Conservation (phyloP, 2,113 vertebrate species). For the Rhabdomys dilectus region DNA sequence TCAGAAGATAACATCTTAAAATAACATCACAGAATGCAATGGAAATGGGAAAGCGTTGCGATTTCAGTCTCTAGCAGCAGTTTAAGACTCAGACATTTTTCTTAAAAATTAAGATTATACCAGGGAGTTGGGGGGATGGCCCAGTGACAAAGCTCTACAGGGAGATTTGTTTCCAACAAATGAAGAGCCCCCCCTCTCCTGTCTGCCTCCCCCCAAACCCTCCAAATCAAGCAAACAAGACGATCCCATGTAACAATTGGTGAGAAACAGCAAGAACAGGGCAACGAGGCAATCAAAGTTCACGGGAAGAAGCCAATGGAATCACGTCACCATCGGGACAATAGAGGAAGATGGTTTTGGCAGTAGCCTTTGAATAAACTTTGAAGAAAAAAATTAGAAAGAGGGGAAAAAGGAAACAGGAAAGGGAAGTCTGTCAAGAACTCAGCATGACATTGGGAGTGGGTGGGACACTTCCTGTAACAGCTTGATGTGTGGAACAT, state of each 20-base stretch:
- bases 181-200: background rate
- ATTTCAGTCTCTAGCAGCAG: background rate
- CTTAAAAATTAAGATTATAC: background rate
- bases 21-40: background rate
- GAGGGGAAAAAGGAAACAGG: slow-evolving; percentile 81
- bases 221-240: background rate
- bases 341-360: slow-evolving; percentile 74
- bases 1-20: background rate
- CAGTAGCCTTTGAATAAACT: slow-evolving; percentile 75
- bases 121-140: no score
- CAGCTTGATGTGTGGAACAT: slow-evolving; percentile 76
- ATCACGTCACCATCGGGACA: slow-evolving; percentile 64
- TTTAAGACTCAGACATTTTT: background rate
- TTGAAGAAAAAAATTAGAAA: slow-evolving; percentile 79
- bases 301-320: slow-evolving; percentile 24
- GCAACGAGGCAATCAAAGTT: background rate
- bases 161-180: background rate
- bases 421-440: slow-evolving; percentile 78
- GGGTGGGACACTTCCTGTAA: slow-evolving; percentile 80
- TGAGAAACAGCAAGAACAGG: background rate
- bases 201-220: background rate
- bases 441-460: slow-evolving; percentile 67
- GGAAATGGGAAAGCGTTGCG: background rate
- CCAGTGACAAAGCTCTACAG: no score
- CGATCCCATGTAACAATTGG: background rate